Evolutionary conservation across 1,140 invertebrate species (phyloP), one percentile per base, ranked within the genome.

Genomic region (Brachionus plicatilis): DNA sequence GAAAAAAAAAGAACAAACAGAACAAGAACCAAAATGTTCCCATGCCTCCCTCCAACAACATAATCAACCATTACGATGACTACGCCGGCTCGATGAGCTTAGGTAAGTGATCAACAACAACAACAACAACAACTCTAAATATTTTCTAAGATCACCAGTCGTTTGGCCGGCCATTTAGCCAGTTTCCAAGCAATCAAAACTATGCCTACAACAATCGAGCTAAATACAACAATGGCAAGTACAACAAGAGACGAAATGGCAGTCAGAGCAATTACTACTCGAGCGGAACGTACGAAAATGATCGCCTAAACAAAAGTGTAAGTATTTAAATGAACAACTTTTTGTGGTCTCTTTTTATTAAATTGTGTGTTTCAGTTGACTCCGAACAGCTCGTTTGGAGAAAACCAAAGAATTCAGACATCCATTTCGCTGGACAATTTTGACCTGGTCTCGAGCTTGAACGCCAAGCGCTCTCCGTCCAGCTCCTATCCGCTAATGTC

Each of bases 301-400:
- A 76, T 76, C 17, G 72, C 24, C 20, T 76, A 27, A 76, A 76
- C n/a, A 76, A 76, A 14, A 76, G 72, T 50, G 72, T 76, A 76
- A 50, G 72, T 76, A 68, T 68, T 33, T 12, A 66, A 66, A 24
- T 37, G 33, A 29, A 29, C 27, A 29, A 29, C 27, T 29, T 29
- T 29, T 2, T 29, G 1, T 37, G 29, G 1, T 4, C 3, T 0
- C 6, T 37, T 7, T 37, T 37, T 7, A 37, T 37, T 7, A 37
- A 37, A 37, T 7, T 37, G 4, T 37, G 33, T 37, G 33, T 37
- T 37, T 37, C 2, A 76, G 72, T 50, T 76, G 12, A 76, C 72
- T 50, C 72, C 72, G 7, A 76, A 76, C 43, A 76, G 47, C 20
- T 76, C 72, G 14, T 76, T 76, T 29, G 72, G 72, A 27, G 72